Evolutionary conservation across 2,113 vertebrate genomes (phyloP), one percentile per base, ranked within the genome.

Genomic region (Odocoileus hemionus): DNA sequence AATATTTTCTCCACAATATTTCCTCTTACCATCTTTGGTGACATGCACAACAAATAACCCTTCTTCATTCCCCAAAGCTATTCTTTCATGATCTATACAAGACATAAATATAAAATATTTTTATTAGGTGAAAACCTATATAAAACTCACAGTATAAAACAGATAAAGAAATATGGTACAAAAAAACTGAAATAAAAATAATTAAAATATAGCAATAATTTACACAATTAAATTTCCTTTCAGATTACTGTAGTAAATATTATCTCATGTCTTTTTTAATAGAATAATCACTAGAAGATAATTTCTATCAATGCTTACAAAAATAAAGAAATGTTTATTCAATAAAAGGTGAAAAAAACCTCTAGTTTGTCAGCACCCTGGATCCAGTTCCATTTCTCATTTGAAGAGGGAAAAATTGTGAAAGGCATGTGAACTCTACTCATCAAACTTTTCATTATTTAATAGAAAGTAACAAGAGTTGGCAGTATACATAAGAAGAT

Each of bases 11-110:
- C 84, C 14, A 94, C 47, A 93, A 97, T 6, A 88, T 54, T 91
- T 94, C 98, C 43, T 98, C 99, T 99, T 99, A 99, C 99, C 99
- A 1, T 99, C 99, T 99, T 99, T 99, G 98, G 99, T 99, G 99
- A 99, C 99, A 54, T 99, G 99, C 39, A 99, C 98, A 98, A 99
- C 99, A 98, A 99, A 99, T 82, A 99, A 99, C 23, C 99, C 99
- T 99, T 99, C 99, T 99, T 99, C 99, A 67, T 99, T 99, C 92
- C 99, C 99, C 94, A 99, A 98, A 95, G 99, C 99, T 96, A 99
- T 99, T 55, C 99, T 99, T 98, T 99, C 99, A 26, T 99, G 99
- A 99, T 99, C 99, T 99, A 96, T 33, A 7, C 58, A 85, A 98
- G 17, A 98, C 93, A 74, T 39, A 97, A 89, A 94, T 43, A 91